Percentiles rank a stretch among this genome's conserved stretches.
Conservation (phyloP, 2,888 invertebrate genomes). For the Drosophila paucipuncta region DNA sequence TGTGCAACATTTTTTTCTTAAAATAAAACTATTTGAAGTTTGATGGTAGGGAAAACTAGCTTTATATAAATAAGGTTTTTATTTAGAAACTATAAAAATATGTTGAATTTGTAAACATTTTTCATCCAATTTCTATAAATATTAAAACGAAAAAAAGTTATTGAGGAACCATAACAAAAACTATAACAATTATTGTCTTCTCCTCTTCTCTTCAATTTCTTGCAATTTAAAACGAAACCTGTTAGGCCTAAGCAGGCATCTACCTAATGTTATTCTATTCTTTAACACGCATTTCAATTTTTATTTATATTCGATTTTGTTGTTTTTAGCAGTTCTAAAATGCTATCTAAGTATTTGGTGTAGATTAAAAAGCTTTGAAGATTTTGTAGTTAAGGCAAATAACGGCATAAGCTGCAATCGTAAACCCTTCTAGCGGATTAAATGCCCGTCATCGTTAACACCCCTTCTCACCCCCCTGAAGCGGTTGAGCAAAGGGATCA, state of each 20-base stretch:
- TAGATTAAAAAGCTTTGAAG: constrained; percentile 39
- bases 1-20: not conserved
- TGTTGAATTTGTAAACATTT: not conserved
- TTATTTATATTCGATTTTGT: not conserved
- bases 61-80: not conserved
- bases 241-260: not conserved
- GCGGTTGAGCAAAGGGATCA: constrained; percentile 52
- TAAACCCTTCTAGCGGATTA: constrained; percentile 53
- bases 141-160: not conserved
- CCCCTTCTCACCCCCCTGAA: not conserved
- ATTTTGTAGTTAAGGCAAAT: constrained; percentile 34
- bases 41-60: not conserved
- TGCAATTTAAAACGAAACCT: not conserved
- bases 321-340: not conserved
- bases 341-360: constrained; percentile 24
- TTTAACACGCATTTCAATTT: not conserved
- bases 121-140: not conserved
- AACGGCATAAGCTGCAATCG: constrained; percentile 22
- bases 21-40: not conserved
- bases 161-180: not conserved
- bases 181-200: not conserved
- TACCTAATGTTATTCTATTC: not conserved
- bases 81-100: not conserved
- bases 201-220: not conserved
- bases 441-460: constrained; percentile 32